A percentile compares a stretch with the other conserved stretches of the same genome.
Evolutionary conservation across 2,113 vertebrate species (phyloP).

Genomic region (Eretmochelys imbricata): DNA sequence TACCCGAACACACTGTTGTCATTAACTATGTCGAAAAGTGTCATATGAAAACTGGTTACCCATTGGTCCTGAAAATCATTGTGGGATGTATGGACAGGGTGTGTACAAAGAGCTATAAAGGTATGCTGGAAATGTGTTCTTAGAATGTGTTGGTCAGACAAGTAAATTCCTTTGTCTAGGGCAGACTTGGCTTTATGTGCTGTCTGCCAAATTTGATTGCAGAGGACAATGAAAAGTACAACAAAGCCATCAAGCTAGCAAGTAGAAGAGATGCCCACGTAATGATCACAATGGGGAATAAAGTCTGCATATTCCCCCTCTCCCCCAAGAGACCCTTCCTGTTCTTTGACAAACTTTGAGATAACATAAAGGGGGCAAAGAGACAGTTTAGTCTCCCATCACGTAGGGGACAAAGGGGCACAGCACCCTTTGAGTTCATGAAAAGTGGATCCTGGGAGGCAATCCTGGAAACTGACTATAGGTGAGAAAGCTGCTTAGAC

Average conservation of each 20-base stretch:
- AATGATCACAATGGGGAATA: background rate
- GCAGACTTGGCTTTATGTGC: too few relatives aligned
- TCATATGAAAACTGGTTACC: background rate
- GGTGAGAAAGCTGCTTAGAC: background rate
- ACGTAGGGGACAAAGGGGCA: background rate
- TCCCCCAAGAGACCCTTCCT: background rate
- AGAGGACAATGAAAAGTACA: background rate
- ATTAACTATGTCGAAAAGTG: background rate
- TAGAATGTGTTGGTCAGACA: background rate
- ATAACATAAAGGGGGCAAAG: background rate
- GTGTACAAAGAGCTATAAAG: background rate
- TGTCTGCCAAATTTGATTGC: background rate
- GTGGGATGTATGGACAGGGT: background rate
- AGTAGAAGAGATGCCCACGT: background rate
- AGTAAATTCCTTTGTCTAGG: too few relatives aligned
- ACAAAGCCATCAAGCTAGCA: background rate
- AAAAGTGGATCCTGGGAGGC: background rate
- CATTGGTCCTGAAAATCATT: background rate
- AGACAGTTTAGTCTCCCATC: background rate
- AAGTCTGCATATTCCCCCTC: background rate
- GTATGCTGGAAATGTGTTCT: background rate
- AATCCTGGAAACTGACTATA: background rate
- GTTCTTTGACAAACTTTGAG: background rate
- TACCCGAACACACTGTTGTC: background rate
- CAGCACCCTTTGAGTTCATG: background rate